Base-by-base conservation (phyloP, 1,140 invertebrate genomes). In the Drosophila arizonae region DNA sequence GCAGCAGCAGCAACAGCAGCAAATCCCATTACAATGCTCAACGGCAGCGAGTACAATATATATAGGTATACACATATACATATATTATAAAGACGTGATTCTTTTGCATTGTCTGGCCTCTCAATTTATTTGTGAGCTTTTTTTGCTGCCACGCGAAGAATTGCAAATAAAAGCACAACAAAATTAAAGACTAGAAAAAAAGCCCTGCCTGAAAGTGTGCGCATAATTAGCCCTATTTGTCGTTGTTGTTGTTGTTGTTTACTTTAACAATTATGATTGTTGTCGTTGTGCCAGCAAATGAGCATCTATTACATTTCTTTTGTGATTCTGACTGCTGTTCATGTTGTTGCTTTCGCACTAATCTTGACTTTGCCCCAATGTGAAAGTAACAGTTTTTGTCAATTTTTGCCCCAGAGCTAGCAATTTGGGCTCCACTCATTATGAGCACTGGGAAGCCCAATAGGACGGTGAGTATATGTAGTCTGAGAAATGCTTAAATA, bases 141-240 rank as follows among this genome's bases (percentile, higher is more conserved):
- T 64, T 66, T 60, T 69, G 63, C 57, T 69, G 60, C 46, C 39
- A 63, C 45, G 36, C 58, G 70, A 55, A 54, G 50, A 72, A 67
- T 54, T 68, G 71, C 60, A 75, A 58, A 74, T 61, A 55, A 4
- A 41, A 5, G 41, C 1, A 3, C 21, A 24, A 24, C 1, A 24
- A 24, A 24, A 24, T 24, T 54, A 54, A 21, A 43, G 28, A 69
- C 36, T 28, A 30, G 43, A 10, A 55, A 36, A 36, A 74, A 55
- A 58, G 55, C 21, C 10, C 51, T 60, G 73, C 54, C 70, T 66
- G 81, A 86, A 85, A 85, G 81, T 85, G 81, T 85, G 77, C 81
- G 84, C 81, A 77, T 80, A 85, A 85, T 85, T 85, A 86, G 81
- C 81, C 81, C 81, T 85, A 77, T 86, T 85, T 86, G 81, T 77